Evolutionary conservation across 2,888 invertebrate species (phyloP).

Genomic region (Sthenelais limicola): DNA sequence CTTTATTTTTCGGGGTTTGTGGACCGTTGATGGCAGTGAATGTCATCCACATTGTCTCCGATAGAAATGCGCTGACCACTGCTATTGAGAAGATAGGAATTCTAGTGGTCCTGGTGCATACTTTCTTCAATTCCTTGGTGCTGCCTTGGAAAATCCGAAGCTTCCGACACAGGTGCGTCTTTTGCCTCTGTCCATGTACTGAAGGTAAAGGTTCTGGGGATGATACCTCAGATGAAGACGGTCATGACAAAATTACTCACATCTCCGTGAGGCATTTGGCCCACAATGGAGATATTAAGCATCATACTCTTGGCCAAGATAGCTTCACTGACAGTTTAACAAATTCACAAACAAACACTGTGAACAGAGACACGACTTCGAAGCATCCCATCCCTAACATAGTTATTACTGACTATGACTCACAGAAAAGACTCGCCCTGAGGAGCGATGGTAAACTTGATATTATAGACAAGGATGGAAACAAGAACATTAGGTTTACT

Average conservation of each 20-base stretch:
- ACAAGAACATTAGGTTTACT: background rate
- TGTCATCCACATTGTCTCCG: conserved; percentile 12
- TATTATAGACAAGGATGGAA: background rate
- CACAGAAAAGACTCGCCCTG: conserved; percentile 2
- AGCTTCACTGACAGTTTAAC: conserved; percentile 21
- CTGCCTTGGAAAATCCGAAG: conserved; percentile 21
- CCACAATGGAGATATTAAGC: no score
- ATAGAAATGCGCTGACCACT: conserved; percentile 8
- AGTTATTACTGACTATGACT: conserved; percentile 41
- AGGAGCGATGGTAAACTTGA: background rate
- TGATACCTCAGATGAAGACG: background rate
- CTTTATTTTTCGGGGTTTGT: conserved; percentile 32
- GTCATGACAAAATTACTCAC: no score
- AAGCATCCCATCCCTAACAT: conserved; percentile 38
- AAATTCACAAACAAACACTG: background rate
- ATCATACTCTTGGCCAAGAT: background rate
- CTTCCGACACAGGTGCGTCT: conserved; percentile 37
- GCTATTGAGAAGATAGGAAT: conserved; percentile 29
- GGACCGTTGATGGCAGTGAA: conserved; percentile 9
- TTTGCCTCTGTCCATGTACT: conserved; percentile 10
- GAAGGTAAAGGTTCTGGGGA: background rate
- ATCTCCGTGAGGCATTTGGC: background rate
- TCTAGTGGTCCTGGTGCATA: conserved; percentile 21
- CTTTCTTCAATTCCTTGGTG: conserved; percentile 31
- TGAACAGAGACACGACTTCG: conserved; percentile 10